These are phyloP conservation scores for Athetis lepigone DNA, from an alignment of 2,888 invertebrate species.

Conservation along the genomic window DNA sequence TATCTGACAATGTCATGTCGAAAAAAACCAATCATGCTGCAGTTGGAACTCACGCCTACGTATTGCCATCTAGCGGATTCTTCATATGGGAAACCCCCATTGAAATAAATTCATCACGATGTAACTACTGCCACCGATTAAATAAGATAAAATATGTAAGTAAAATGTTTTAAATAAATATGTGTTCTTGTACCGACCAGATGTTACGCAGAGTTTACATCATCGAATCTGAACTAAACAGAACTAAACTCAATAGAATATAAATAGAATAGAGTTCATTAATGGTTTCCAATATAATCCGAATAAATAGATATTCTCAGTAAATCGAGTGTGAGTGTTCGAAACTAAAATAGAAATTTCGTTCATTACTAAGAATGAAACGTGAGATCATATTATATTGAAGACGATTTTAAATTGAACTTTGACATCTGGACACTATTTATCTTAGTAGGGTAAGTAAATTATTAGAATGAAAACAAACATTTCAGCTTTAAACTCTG, in stretches of 20 bases:
- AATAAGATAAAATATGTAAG: no score
- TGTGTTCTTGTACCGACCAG: background rate
- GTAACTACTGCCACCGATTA: no score
- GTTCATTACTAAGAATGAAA: constrained; percentile 18
- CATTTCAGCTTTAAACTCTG: no score
- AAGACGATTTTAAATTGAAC: constrained; percentile 26
- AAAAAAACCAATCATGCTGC: no score
- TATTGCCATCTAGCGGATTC: no score
- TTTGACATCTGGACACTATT: constrained; percentile 17
- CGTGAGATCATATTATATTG: constrained; percentile 37
- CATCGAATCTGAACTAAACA: no score
- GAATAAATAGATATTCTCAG: constrained; percentile 25
- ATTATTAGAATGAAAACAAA: background rate
- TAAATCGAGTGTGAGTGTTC: constrained; percentile 11
- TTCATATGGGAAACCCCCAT: no score
- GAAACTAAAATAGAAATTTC: constrained; percentile 33
- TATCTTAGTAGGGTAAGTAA: constrained; percentile 22
- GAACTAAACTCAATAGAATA: no score
- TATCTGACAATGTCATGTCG: no score
- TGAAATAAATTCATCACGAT: no score
- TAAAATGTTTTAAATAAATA: no score
- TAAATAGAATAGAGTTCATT: constrained; percentile 23
- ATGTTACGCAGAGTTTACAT: constrained; percentile 7
- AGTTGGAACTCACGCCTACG: no score
- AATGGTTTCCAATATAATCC: constrained; percentile 11